Evolutionary conservation across 2,113 vertebrate species (phyloP).

Genomic region (Dromaius novaehollandiae): DNA sequence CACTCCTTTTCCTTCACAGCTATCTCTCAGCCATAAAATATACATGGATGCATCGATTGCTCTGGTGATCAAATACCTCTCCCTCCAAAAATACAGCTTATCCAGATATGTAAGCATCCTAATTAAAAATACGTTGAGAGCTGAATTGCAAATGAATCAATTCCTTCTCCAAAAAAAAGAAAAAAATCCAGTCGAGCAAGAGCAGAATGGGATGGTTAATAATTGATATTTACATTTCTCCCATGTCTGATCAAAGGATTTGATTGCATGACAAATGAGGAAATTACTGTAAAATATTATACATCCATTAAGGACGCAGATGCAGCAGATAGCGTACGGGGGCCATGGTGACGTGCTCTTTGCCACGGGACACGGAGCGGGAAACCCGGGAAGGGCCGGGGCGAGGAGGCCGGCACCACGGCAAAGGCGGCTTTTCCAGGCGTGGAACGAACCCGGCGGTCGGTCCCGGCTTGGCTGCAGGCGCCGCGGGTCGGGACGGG

Average conservation of each 20-base stretch:
- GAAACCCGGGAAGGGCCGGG: neutral
- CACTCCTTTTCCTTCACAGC: neutral
- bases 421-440: accelerated
- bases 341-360: accelerated
- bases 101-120: neutral
- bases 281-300: slow-evolving; percentile 57
- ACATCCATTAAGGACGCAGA: slow-evolving; percentile 44
- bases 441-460: accelerated
- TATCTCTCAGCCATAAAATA: slow-evolving; percentile 39
- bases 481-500: accelerated
- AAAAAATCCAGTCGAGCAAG: neutral
- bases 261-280: slow-evolving; percentile 71
- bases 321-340: neutral
- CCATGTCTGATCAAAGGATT: slow-evolving; percentile 66
- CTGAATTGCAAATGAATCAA: slow-evolving; percentile 44
- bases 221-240: slow-evolving; percentile 70
- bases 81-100: neutral
- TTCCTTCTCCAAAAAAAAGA: neutral
- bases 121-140: slow-evolving; percentile 4
- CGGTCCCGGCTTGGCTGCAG: accelerated
- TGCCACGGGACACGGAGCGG: neutral
- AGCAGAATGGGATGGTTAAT: slow-evolving; percentile 57
- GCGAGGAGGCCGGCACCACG: neutral
- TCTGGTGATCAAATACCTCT: neutral
- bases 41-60: slow-evolving; percentile 1